A percentile compares a stretch with the other conserved stretches of the same genome.
Evolutionary conservation across 2,888 invertebrate genomes (phyloP).

Genomic region (Rhorus exstirpatorius): DNA sequence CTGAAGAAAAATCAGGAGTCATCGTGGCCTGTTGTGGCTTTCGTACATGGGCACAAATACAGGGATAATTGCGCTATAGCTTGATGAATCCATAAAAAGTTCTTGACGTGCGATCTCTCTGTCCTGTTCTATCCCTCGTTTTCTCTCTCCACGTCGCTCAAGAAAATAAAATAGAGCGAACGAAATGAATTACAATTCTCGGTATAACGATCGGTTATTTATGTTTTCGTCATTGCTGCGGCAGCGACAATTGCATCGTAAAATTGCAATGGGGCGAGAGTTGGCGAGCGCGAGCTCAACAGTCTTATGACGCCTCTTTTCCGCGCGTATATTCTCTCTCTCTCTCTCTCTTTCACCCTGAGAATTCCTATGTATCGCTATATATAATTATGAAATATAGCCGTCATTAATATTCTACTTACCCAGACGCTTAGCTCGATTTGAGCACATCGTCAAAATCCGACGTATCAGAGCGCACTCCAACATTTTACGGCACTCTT

Average conservation of each 20-base stretch:
- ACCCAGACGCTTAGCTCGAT: slow-evolving; percentile 75
- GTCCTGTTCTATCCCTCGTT: background rate
- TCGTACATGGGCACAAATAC: background rate
- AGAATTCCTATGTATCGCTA: slow-evolving; percentile 48
- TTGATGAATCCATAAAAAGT: slow-evolving; percentile 49
- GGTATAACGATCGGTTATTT: slow-evolving; percentile 67
- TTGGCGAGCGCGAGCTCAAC: slow-evolving; percentile 67
- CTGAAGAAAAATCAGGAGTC: slow-evolving; percentile 5
- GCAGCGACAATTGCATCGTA: slow-evolving; percentile 73
- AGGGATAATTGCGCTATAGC: slow-evolving; percentile 30
- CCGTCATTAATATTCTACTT: slow-evolving; percentile 76
- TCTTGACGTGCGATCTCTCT: slow-evolving; percentile 7
- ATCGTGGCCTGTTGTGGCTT: background rate
- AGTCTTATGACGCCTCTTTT: slow-evolving; percentile 52
- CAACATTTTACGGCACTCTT: slow-evolving; percentile 60
- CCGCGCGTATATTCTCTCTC: slow-evolving; percentile 10
- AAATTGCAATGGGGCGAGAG: slow-evolving; percentile 72
- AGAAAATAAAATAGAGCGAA: slow-evolving; percentile 41
- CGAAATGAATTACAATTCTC: slow-evolving; percentile 61
- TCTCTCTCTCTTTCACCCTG: slow-evolving; percentile 2
- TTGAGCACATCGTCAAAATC: slow-evolving; percentile 74
- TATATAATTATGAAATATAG: slow-evolving; percentile 69
- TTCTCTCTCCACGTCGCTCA: background rate
- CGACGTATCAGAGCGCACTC: slow-evolving; percentile 35
- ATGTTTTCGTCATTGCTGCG: slow-evolving; percentile 62